phyloP scores from a whole-genome alignment of 2,113 vertebrate species.

The Dromiciops gliroides region DNA sequence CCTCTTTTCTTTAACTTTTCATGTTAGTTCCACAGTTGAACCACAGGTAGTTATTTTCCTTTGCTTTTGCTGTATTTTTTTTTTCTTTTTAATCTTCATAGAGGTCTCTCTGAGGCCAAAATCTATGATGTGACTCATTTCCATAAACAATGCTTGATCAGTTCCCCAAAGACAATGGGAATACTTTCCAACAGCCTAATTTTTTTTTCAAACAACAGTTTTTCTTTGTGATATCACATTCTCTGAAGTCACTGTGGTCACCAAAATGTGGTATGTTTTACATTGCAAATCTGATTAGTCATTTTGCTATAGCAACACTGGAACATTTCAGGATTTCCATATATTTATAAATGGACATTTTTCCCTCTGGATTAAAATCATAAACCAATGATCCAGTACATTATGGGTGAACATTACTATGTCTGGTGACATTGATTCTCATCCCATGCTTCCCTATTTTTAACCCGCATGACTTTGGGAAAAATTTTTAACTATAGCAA shows the following conservation, averaged over 20 bases:
- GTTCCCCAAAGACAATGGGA: background rate
- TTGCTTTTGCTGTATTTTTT: background rate
- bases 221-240: background rate
- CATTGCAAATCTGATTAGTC: slow-evolving; percentile 68
- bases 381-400: background rate
- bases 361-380: background rate
- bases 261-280: background rate
- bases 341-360: background rate
- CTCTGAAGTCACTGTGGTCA: rapidly evolving
- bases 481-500: background rate
- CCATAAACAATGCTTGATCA: background rate
- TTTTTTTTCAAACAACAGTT: background rate
- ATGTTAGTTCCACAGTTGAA: background rate
- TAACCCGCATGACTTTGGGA: background rate
- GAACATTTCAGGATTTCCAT: background rate
- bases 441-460: background rate
- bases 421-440: background rate
- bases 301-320: background rate
- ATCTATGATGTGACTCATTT: background rate
- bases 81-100: slow-evolving; percentile 5
- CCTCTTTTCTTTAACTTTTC: background rate
- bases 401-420: background rate
- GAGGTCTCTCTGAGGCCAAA: background rate
- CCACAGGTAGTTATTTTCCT: background rate
- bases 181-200: background rate